Conservation (phyloP, 2,797 vertebrate species). For the Cynopterus sphinx region DNA sequence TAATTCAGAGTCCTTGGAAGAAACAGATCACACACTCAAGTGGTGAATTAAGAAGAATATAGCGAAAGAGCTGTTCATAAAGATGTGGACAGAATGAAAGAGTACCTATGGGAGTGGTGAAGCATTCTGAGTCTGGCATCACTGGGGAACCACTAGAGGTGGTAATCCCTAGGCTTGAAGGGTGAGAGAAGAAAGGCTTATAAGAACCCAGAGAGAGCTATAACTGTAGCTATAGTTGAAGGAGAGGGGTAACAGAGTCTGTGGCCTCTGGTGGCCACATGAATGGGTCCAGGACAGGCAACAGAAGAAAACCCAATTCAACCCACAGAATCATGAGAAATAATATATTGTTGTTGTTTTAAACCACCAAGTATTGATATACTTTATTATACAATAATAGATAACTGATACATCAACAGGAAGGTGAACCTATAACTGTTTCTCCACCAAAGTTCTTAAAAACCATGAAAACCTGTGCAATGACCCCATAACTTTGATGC, state of each 20-base stretch:
- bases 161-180: neutral
- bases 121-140: neutral
- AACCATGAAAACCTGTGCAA: slow-evolving; percentile 82
- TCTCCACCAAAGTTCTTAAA: slow-evolving; percentile 84
- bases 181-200: neutral
- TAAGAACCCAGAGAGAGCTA: neutral
- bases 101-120: neutral
- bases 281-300: neutral
- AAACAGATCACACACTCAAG: neutral
- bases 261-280: neutral
- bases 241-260: neutral
- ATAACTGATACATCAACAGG: slow-evolving; percentile 72
- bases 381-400: neutral
- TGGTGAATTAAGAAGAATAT: neutral
- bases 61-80: neutral
- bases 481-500: slow-evolving; percentile 72
- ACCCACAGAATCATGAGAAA: neutral
- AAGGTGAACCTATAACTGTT: slow-evolving; percentile 84
- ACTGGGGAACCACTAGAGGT: neutral
- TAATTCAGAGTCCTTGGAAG: neutral
- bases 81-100: neutral
- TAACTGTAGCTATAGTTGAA: neutral
- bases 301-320: neutral
- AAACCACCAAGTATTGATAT: neutral
- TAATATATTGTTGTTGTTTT: neutral